phyloP scores from a whole-genome alignment of 2,113 vertebrate species.

The Siphamia tubifer region DNA sequence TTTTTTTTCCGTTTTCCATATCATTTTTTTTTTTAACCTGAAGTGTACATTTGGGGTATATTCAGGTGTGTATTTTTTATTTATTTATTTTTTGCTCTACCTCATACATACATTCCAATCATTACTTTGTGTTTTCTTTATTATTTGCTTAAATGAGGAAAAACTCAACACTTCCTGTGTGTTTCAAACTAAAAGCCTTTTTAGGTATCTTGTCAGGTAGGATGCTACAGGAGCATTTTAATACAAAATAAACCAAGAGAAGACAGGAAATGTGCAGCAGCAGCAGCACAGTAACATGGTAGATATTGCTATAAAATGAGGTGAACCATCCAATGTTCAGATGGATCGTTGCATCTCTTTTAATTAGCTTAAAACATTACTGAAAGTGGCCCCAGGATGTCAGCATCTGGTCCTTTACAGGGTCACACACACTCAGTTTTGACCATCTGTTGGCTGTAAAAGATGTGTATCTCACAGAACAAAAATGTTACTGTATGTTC shows the following conservation, averaged over 20 bases:
- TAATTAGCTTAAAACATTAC: neutral
- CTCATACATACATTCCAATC: neutral
- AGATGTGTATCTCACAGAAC: neutral
- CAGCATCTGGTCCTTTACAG: too few species aligned
- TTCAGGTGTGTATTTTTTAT: too few species aligned
- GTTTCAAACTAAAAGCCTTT: constrained; percentile 15
- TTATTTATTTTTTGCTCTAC: too few species aligned
- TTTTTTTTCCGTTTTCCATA: too few species aligned
- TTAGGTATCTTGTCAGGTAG: neutral
- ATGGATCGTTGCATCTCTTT: neutral
- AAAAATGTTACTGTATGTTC: neutral
- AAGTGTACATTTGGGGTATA: too few species aligned
- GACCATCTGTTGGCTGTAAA: neutral
- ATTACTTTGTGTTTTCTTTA: neutral
- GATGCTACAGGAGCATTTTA: neutral
- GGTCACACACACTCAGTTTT: neutral
- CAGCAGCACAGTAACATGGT: neutral
- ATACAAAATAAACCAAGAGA: neutral
- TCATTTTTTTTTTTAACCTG: too few species aligned
- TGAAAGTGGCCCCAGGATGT: neutral
- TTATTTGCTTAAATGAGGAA: neutral
- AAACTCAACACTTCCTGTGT: neutral
- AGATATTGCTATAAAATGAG: too few species aligned
- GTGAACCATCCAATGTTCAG: neutral
- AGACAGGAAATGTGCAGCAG: neutral